A percentile compares a stretch with the other conserved stretches of the same genome.
Evolutionary conservation across 2,113 vertebrate genomes (phyloP).

Genomic region (Callopanchax toddi): DNA sequence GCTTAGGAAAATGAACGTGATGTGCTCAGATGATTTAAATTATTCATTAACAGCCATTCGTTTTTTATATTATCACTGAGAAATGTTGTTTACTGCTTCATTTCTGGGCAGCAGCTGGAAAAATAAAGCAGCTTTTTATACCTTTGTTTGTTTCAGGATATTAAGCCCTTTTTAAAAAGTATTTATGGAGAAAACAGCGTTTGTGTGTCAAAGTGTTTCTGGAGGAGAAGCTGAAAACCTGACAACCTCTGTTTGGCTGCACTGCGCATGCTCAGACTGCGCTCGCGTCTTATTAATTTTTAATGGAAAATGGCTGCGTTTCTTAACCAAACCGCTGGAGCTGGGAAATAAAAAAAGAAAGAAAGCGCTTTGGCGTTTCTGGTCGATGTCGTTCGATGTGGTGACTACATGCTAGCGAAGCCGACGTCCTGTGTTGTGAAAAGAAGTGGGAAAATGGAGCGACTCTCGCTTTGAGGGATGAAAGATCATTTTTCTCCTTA

Average conservation of each 20-base stretch:
- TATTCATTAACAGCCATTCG: constrained; percentile 42
- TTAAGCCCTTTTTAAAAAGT: background rate
- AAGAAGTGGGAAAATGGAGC: constrained; percentile 57
- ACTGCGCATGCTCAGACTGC: constrained; percentile 76
- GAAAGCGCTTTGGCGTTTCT: background rate
- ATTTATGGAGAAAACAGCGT: constrained; percentile 1
- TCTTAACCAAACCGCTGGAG: constrained; percentile 75
- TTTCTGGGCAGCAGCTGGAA: background rate
- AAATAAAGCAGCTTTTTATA: background rate
- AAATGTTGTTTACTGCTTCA: background rate
- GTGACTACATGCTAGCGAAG: background rate
- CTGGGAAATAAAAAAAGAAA: constrained; percentile 40
- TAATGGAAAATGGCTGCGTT: constrained; percentile 84
- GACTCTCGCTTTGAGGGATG: constrained; percentile 74
- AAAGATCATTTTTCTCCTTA: constrained; percentile 77
- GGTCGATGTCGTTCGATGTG: background rate
- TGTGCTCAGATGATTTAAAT: constrained; percentile 45
- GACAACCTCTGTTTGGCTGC: constrained; percentile 1
- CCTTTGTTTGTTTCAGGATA: background rate
- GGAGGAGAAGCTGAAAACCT: constrained; percentile 13
- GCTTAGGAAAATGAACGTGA: constrained; percentile 7
- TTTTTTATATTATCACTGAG: constrained; percentile 61
- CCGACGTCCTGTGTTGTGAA: constrained; percentile 35
- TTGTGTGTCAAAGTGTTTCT: constrained; percentile 5
- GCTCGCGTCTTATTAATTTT: constrained; percentile 78